Evolutionary conservation across 2,113 vertebrate genomes (phyloP), one percentile per base, ranked within the genome.

Genomic region (Lanius ludovicianus): DNA sequence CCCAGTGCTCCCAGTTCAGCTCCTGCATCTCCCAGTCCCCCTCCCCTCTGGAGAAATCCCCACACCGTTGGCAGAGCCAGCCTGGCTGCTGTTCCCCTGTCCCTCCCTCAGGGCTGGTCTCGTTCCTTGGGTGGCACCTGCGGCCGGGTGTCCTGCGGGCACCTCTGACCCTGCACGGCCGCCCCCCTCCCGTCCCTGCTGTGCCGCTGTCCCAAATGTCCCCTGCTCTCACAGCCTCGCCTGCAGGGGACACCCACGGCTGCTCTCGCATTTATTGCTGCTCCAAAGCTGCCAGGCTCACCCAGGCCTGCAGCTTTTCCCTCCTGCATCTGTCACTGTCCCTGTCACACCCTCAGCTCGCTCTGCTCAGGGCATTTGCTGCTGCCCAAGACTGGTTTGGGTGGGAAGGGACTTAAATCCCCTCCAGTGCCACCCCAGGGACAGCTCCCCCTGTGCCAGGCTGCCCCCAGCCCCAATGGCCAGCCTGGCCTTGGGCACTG

Each of bases 21-120:
- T 17, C 42, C 28, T 24, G 30, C 44, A 30, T 53, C 46, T 24
- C 44, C 37, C 79, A 42, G 65, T 23, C 3, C 15, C 19, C 30
- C 53, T 49, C 23, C 22, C 4, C 65, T n/a, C 30, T 6, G 55
- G 30, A 8, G 19, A 19, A 59, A 60, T 50, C 19, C 65, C 55
- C 11, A 0, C 19, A 11, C 19, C 7, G 0, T 1, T 3, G 10
- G 53, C 35, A 50, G 9, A 28, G 24, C 2, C 35, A 24, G 44
- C 53, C 42, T 11, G 30, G 28, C 42, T 22, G 18, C n/a, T 7
- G 23, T 10, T 17, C 18, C 22, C 2, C 6, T 16, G 64, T 8
- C 42, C 23, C 15, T 49, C 28, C 64, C 63, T 25, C 52, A 4
- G 63, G 22, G 28, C 42, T 39, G 28, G 16, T 22, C 23, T 27